A percentile compares a stretch with the other conserved stretches of the same genome.
Evolutionary conservation across 2,797 vertebrate species (phyloP).

Genomic region (Rhinella marina): DNA sequence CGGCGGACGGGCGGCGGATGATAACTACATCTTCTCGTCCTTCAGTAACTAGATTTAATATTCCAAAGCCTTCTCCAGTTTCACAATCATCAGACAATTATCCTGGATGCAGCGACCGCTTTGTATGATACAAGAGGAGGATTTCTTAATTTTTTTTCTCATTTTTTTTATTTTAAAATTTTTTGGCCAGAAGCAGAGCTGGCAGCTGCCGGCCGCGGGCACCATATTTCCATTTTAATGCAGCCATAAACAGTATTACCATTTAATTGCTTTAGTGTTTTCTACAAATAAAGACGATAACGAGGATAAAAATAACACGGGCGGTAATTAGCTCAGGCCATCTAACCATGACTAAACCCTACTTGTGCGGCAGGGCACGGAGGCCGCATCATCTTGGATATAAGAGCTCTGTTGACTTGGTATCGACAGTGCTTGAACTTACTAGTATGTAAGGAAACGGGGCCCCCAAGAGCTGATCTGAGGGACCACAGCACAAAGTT

Average conservation of each 20-base stretch:
- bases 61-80: constrained; percentile 32
- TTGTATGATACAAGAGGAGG: background rate
- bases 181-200: constrained; percentile 16
- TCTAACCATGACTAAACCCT: background rate
- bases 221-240: background rate
- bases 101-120: background rate
- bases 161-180: too few relatives aligned
- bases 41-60: background rate
- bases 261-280: background rate
- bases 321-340: background rate
- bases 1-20: background rate
- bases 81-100: constrained; percentile 29
- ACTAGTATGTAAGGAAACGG: too few relatives aligned
- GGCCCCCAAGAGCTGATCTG: background rate
- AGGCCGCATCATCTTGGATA: background rate
- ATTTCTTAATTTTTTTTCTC: background rate
- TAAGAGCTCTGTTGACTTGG: too few relatives aligned
- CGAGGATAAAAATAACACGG: constrained; percentile 16
- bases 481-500: background rate
- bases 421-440: background rate
- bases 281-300: constrained; percentile 16
- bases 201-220: background rate
- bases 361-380: background rate
- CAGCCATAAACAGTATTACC: background rate
- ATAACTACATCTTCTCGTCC: background rate